Conservation (phyloP, 1,140 invertebrate genomes). For the Brachionus manjavacas region DNA sequence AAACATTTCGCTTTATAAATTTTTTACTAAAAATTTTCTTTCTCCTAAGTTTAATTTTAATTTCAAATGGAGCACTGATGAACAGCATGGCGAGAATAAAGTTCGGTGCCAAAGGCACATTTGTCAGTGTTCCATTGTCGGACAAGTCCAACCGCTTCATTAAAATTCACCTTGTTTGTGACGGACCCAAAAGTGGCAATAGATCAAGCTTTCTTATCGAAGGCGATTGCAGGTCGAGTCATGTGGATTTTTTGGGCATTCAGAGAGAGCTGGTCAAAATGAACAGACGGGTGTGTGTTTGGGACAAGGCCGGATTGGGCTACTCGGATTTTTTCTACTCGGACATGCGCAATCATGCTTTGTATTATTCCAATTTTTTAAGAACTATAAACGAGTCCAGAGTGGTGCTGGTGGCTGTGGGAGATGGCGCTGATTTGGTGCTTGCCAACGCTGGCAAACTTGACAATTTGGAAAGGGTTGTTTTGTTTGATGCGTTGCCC, state of each 20-base stretch:
- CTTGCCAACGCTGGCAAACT: neutral
- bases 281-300: neutral
- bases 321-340: constrained; percentile 13
- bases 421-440: neutral
- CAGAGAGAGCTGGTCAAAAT: neutral
- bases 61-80: neutral
- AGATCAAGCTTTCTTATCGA: neutral
- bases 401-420: neutral
- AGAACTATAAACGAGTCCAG: neutral
- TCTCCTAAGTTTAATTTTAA: neutral
- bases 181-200: neutral
- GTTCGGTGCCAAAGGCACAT: neutral
- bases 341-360: neutral
- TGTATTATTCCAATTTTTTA: neutral
- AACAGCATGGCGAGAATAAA: neutral
- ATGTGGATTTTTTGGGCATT: neutral
- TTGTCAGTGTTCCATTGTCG: neutral
- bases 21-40: constrained; percentile 5
- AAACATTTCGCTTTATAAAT: neutral
- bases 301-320: constrained; percentile 19
- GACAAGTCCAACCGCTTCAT: neutral
- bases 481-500: neutral
- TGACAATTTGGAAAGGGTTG: neutral
- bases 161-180: constrained; percentile 8
- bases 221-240: neutral